Base-by-base conservation (phyloP, 2,113 vertebrate genomes). In the Cathartes aura region DNA sequence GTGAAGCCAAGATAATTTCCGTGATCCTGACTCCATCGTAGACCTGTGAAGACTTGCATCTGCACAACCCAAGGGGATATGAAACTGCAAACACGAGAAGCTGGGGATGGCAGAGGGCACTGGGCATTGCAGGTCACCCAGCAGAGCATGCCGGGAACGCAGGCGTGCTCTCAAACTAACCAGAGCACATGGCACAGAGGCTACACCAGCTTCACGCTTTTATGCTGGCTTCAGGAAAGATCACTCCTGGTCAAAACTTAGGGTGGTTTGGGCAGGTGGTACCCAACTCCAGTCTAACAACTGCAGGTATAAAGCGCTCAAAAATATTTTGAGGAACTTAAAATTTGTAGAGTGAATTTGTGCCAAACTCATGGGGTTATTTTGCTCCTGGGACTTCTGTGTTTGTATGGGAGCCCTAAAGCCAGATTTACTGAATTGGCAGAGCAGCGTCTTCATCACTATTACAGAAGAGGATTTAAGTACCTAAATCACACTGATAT, bases 181-280 rank as follows among this genome's bases (percentile, higher is more conserved):
- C 64, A 29, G 43, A 81, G n/a, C 24, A 73, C 18, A 4, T 0
- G 0, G 22, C 34, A 27, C 0, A 3, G 45, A 66, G 50, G 12
- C 34, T 78, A 30, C 14, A 78, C 3, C 23, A 52, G 5, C 38
- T 38, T 73, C 24, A 36, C 0, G 4, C 4, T 62, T 70, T 67
- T 67, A 48, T 55, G 29, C n/a, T 82, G 50, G 16, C 29, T 82
- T 63, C 56, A 32, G 45, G 20, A 58, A 62, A 62, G 3, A 36
- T 9, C 5, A 20, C 6, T 62, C 21, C 6, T 3, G 1, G 12
- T 27, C 18, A 93, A 43, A 75, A 38, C 16, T 80, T 48, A 36
- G 12, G 9, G 30, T 88, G 26, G 6, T 86, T 90, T 74, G 50
- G 27, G 36, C 27, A 63, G 66, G 22, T 62, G 26, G 17, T 74